Evolutionary conservation across 2,888 invertebrate species (phyloP).

Genomic region (Andrena minutula): DNA sequence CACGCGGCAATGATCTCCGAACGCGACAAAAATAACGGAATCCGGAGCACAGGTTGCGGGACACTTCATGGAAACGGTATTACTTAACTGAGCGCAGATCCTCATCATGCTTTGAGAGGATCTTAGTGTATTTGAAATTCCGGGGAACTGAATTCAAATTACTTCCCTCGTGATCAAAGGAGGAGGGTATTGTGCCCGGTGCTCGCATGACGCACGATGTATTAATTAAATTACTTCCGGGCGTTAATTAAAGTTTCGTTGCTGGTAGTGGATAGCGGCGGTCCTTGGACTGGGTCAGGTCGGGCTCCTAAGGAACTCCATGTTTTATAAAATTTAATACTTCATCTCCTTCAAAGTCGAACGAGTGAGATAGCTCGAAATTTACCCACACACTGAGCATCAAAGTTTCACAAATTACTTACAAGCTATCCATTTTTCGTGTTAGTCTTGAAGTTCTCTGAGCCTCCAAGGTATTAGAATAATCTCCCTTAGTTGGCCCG

Average conservation of each 20-base stretch:
- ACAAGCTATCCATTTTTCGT: background rate
- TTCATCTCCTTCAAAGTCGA: background rate
- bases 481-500: no score
- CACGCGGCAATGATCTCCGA: background rate
- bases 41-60: background rate
- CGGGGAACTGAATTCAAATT: background rate
- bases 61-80: background rate
- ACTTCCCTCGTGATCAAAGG: background rate
- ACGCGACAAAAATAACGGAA: background rate
- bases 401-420: background rate
- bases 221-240: constrained; percentile 6
- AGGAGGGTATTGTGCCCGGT: background rate
- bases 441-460: background rate
- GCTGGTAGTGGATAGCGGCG: background rate
- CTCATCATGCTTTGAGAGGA: no score
- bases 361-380: background rate
- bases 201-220: background rate
- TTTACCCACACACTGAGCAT: background rate
- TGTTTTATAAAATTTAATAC: constrained; percentile 25
- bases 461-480: background rate
- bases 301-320: background rate
- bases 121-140: no score
- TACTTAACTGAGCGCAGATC: no score
- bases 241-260: constrained; percentile 12
- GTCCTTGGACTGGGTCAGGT: background rate